These are phyloP conservation scores for Chironomus tentans DNA, from an alignment of 2,888 invertebrate species.

Conservation along the genomic window DNA sequence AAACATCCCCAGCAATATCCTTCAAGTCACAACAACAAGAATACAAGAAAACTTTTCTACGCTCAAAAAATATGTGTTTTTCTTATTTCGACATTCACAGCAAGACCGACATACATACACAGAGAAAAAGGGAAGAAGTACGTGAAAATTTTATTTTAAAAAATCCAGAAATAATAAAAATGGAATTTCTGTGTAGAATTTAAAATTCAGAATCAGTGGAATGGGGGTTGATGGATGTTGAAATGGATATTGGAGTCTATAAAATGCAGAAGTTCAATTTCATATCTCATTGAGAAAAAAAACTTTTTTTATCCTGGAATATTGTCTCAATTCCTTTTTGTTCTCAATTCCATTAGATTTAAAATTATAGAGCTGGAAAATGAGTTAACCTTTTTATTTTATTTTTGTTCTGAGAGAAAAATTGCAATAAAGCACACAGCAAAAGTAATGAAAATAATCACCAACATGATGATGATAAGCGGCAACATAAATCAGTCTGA, in stretches of 20 bases:
- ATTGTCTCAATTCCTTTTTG: too few species aligned
- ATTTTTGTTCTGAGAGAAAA: background rate
- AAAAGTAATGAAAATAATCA: background rate
- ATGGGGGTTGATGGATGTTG: background rate
- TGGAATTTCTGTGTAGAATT: background rate
- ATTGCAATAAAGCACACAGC: background rate
- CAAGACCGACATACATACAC: background rate
- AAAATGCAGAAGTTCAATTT: background rate
- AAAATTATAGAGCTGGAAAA: background rate
- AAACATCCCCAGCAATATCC: background rate
- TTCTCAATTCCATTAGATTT: too few species aligned
- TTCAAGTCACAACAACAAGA: background rate
- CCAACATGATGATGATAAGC: constrained; percentile 13
- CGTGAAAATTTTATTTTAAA: constrained; percentile 26
- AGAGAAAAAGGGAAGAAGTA: background rate
- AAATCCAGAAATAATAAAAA: background rate
- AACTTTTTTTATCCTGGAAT: too few species aligned
- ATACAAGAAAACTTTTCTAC: constrained; percentile 7
- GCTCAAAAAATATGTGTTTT: background rate
- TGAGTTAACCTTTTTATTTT: background rate
- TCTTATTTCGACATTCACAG: background rate
- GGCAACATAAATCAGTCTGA: constrained; percentile 27
- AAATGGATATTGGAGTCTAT: background rate
- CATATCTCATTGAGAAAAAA: too few species aligned
- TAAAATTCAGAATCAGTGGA: background rate